Base-by-base conservation (phyloP, 2,888 invertebrate genomes). In the Netelia melanura region DNA sequence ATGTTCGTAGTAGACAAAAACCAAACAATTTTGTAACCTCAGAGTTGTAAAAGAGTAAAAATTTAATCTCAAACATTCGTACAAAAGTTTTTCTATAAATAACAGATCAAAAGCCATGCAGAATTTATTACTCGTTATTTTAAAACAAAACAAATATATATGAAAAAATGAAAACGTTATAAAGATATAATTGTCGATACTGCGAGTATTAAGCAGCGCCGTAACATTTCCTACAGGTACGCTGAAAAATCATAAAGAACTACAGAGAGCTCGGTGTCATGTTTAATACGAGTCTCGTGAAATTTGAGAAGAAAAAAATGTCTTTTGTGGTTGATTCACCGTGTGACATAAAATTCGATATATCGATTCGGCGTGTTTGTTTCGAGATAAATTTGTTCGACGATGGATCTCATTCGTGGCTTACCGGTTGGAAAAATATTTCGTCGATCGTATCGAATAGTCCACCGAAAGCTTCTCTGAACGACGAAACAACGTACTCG, bases 351-450 rank as follows among this genome's bases (percentile, higher is more conserved):
- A 58, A n/a, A 21, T 23, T 17, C 54, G 14, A 56, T 9, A n/a
- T 54, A 54, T 14, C 2, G 3, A 3, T 52, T 52, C 6, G n/a
- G n/a, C 11, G n/a, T 62, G 30, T 30, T 62, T 30, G 0, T 62
- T 78, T 17, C 17, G 25, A 54, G 38, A 21, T 54, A 14, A 30
- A 58, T n/a, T 17, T 1, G 43, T 44, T 52, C 62, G 9, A 56
- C 56, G 38, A 1, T 8, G 43, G 30, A 3, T 52, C 61, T 86
- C 81, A 85, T 9, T 84, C 77, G 74, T 79, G 83, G 86, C 89
- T 92, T 90, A 92, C 92, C 89, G 91, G 90, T 48, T 87, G 90
- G 65, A 91, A 90, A 81, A 92, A 85, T 21, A 91, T 79, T 83
- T 86, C 89, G 64, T 88, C 88, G 23, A 91, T 80, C 11, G 89